Evolutionary conservation across 2,113 vertebrate species (phyloP), one percentile per base, ranked within the genome.

Genomic region (Hippocampus abdominalis): DNA sequence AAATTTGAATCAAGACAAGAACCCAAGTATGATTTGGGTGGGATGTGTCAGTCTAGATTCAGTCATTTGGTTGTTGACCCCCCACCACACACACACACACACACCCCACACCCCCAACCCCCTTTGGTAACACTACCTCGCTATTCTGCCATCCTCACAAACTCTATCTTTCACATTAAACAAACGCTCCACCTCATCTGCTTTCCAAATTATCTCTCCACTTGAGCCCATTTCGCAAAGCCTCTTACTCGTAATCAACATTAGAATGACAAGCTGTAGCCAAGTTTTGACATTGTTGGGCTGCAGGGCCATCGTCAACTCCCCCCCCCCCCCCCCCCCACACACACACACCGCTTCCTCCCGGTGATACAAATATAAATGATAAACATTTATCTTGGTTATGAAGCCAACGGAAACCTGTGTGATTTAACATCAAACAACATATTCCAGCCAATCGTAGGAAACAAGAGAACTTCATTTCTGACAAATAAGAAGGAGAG

Each of bases 401-500:
- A 85, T 85, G 71, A 62, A 80, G 81, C 82, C 81, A 80, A 84
- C 84, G 79, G 85, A 88, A 89, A 89, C 79, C 71, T 49, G 70
- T 78, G 86, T 88, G 88, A 89, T 89, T 91, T 90, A 87, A 89
- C 89, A 92, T 91, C 84, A 89, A 88, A 91, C 88, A 83, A 83
- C 88, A 88, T 87, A 86, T 89, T 90, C 89, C 85, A 89, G 86
- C 91, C 87, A 88, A 89, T 91, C 81, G 77, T 86, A 90, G 85
- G 86, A 89, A 90, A 90, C 84, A 65, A 84, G 74, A 81, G 78
- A 90, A 85, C 87, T 90, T 89, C 84, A 83, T 89, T 89, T 90
- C 87, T 89, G 87, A 91, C 89, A 91, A 90, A 92, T 88, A 88
- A 89, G 86, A 74, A 85, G 85, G 78, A 81, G 82, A 89, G 81